Conservation (phyloP, 2,888 invertebrate genomes). For the Pollenia griseotomentosa region DNA sequence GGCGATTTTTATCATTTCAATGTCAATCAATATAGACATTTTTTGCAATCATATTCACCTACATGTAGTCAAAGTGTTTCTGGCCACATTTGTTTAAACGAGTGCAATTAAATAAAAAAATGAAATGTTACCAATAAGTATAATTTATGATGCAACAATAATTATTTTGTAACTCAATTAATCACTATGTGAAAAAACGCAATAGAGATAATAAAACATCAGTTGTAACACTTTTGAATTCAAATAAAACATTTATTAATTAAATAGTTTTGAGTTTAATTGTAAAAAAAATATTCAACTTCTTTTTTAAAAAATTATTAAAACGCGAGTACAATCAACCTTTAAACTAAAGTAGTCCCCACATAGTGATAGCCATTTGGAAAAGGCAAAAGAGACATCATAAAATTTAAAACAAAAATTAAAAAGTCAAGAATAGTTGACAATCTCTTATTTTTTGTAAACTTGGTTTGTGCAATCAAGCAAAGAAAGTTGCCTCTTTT, state of each 20-base stretch:
- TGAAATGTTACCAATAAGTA: background rate
- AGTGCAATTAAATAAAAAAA: background rate
- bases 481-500: too few species aligned
- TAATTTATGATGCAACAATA: background rate
- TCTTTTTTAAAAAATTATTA: too few species aligned
- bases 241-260: background rate
- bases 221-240: background rate
- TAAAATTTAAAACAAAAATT: too few species aligned
- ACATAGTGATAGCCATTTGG: too few species aligned
- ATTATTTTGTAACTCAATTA: background rate
- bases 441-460: too few species aligned
- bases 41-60: background rate
- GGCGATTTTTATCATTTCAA: background rate
- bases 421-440: too few species aligned
- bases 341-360: too few species aligned
- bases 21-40: background rate
- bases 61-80: background rate
- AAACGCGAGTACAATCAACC: too few species aligned
- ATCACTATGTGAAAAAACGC: background rate
- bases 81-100: background rate
- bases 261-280: background rate
- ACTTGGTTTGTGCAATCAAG: too few species aligned
- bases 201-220: background rate
- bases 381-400: too few species aligned
- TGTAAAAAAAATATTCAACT: too few species aligned